Evolutionary conservation across 92 coral and sea anemone species (phyloP).

Genomic region (Epizoanthus fatuus): DNA sequence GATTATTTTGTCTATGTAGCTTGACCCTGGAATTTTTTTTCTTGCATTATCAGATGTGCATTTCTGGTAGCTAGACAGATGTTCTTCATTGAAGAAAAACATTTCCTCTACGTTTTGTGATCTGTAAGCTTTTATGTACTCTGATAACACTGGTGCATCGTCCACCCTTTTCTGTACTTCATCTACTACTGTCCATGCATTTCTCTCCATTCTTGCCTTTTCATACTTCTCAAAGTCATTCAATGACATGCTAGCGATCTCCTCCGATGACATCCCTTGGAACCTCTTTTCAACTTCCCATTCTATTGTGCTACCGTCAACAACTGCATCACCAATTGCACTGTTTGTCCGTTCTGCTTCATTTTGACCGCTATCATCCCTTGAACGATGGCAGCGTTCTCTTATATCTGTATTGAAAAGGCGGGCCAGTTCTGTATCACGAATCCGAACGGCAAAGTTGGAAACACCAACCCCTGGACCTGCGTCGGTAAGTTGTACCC

Average conservation of each 20-base stretch:
- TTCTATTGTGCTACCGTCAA: slow-evolving; percentile 39
- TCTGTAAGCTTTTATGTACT: slow-evolving; percentile 38
- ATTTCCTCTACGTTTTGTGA: slow-evolving; percentile 6
- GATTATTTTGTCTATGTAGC: too few species aligned
- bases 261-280: slow-evolving; percentile 31
- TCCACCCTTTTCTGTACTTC: slow-evolving; percentile 37
- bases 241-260: slow-evolving; percentile 24
- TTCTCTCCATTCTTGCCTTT: slow-evolving; percentile 34
- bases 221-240: slow-evolving; percentile 20
- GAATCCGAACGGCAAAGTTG: too few species aligned
- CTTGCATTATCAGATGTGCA: slow-evolving; percentile 34
- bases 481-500: too few species aligned
- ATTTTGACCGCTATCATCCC: slow-evolving; percentile 21
- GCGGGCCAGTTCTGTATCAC: too few species aligned
- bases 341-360: background rate
- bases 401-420: too few species aligned
- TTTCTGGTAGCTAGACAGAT: slow-evolving; percentile 28
- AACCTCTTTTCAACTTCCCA: slow-evolving; percentile 42
- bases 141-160: slow-evolving; percentile 47
- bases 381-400: too few species aligned
- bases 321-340: slow-evolving; percentile 22
- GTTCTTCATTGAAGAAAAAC: slow-evolving; percentile 45
- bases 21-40: too few species aligned
- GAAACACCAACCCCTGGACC: too few species aligned
- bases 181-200: slow-evolving; percentile 37